Base-by-base conservation (phyloP, 2,888 invertebrate genomes). In the Ectemnius continuus region DNA sequence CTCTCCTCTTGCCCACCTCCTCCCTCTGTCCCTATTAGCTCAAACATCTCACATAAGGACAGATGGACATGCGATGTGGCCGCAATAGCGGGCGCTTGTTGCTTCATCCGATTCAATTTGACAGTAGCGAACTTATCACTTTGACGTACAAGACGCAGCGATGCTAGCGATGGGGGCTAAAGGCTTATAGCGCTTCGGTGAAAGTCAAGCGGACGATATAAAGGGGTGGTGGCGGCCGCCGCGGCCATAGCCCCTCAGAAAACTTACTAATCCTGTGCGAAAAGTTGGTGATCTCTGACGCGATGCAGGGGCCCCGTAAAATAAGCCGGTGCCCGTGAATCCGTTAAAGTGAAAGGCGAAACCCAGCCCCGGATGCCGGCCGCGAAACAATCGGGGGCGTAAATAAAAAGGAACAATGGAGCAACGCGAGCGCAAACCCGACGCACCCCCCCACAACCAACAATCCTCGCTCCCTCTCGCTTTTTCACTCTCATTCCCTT, bases 241-340 rank as follows among this genome's bases (percentile, higher is more conserved):
- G 2, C 23, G 23, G 23, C 23, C 23, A 23, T 3, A 36, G 8
- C 59, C 60, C 56, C 70, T 66, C 66, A 5, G 57, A 66, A 67
- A 78, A 70, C 65, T 78, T 67, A 65, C 70, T 74, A 76, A 76
- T 76, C 68, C 70, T 65, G 48, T n/a, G 14, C 62, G 26, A 8
- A 20, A 23, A 4, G 20, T 14, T 23, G 48, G 6, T 28, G 56
- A 56, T 16, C 14, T 63, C 23, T 14, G 13, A 28, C 52, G 14
- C 56, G 28, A 20, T 18, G 47, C 46, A 23, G 23, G 23, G 23
- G 36, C 28, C 14, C 13, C 56, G 5, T 14, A 13, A 8, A 23
- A 14, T 18, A 45, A 48, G 5, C 52, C n/a, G 16, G 14, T 14
- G 52, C 52, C 52, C 16, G n/a, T 16, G n/a, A 57, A 28, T 61